These are phyloP conservation scores for Catagonus wagneri DNA, from an alignment of 2,113 vertebrate species.

Conservation along the genomic window DNA sequence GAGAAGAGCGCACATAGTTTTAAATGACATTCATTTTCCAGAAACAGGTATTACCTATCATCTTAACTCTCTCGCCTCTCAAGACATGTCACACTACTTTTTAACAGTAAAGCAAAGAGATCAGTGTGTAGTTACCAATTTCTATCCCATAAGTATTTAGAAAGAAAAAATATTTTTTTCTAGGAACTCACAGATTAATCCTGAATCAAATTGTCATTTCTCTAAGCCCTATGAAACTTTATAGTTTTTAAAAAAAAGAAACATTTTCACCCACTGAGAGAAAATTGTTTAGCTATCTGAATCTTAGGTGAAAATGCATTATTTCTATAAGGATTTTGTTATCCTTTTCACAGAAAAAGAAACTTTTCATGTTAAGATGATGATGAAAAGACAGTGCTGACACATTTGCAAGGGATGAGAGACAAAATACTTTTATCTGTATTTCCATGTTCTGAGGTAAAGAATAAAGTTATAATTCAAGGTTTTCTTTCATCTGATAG, in stretches of 20 bases:
- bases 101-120: slow-evolving; percentile 1
- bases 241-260: slow-evolving; percentile 51
- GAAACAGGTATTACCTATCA: slow-evolving; percentile 11
- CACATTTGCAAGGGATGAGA: not conserved
- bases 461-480: not conserved
- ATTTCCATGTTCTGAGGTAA: slow-evolving; percentile 13
- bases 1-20: not conserved
- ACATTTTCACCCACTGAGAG: not conserved
- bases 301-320: not conserved
- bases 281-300: slow-evolving; percentile 17
- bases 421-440: not conserved
- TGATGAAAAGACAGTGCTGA: not conserved
- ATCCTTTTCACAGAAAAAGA: not conserved
- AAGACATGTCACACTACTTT: slow-evolving; percentile 6
- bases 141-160: slow-evolving; percentile 19
- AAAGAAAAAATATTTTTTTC: slow-evolving; percentile 44
- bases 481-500: not conserved
- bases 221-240: not conserved
- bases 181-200: slow-evolving; percentile 26
- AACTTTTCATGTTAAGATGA: not conserved
- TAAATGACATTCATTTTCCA: slow-evolving; percentile 59
- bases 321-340: slow-evolving; percentile 11
- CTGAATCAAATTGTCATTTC: slow-evolving; percentile 41
- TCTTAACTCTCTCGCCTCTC: slow-evolving; percentile 25
- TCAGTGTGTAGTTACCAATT: slow-evolving; percentile 23